These are phyloP conservation scores for Channa argus DNA, from an alignment of 2,113 vertebrate genomes.

Conservation along the genomic window DNA sequence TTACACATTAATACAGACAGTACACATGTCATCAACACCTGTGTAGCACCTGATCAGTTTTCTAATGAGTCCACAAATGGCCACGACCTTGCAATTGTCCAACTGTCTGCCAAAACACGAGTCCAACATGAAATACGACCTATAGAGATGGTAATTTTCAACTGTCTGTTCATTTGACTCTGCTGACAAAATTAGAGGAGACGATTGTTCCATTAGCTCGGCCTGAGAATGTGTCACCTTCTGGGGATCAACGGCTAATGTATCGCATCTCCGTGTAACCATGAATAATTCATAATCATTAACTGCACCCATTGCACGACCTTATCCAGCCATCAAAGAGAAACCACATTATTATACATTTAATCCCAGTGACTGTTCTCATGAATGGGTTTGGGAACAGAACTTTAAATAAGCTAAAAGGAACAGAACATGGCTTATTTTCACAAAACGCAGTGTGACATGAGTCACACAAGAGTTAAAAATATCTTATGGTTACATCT, in stretches of 20 bases:
- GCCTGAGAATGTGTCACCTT: slow-evolving; percentile 51
- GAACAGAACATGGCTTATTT: background rate
- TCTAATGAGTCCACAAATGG: slow-evolving; percentile 25
- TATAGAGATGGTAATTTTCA: slow-evolving; percentile 41
- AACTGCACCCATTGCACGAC: slow-evolving; percentile 48
- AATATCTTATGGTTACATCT: too few relatives aligned
- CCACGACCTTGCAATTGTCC: slow-evolving; percentile 38
- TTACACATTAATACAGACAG: slow-evolving; percentile 12
- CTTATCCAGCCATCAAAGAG: slow-evolving; percentile 13
- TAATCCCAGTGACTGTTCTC: slow-evolving; percentile 2
- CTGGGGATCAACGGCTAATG: slow-evolving; percentile 55
- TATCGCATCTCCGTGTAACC: slow-evolving; percentile 47
- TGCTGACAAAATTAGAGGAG: slow-evolving; percentile 59
- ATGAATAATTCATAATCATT: slow-evolving; percentile 68
- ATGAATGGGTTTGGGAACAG: background rate
- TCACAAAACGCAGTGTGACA: background rate
- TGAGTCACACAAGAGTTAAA: background rate
- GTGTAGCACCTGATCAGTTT: slow-evolving; percentile 31
- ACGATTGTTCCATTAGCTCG: slow-evolving; percentile 72
- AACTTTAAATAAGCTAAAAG: background rate
- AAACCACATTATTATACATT: slow-evolving; percentile 16
- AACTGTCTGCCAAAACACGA: slow-evolving; percentile 23
- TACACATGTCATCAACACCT: slow-evolving; percentile 42
- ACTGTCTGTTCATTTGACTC: slow-evolving; percentile 54
- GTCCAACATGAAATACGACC: slow-evolving; percentile 26